A percentile compares a stretch with the other conserved stretches of the same genome.
These are phyloP conservation scores for Drosophila bipectinata DNA, from an alignment of 1,140 invertebrate genomes.

Conservation along the genomic window DNA sequence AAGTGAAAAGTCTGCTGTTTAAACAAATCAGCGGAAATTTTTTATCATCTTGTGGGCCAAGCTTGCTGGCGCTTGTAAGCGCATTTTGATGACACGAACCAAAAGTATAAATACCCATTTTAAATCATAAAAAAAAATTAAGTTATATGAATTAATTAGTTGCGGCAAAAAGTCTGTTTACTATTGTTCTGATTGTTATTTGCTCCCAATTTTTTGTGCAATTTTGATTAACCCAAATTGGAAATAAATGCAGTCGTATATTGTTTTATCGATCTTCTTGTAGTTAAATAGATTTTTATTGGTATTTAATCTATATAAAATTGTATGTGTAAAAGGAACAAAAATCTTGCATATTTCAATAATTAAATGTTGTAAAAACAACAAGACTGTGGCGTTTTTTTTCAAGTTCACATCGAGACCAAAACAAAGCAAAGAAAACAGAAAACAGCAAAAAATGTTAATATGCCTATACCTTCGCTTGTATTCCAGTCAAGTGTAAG, in stretches of 20 bases:
- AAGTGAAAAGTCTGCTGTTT: conserved; percentile 44
- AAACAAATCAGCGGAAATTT: conserved; percentile 67
- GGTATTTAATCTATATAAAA: background rate
- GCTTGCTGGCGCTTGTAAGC: conserved; percentile 72
- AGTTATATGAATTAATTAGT: conserved; percentile 43
- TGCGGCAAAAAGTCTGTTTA: conserved; percentile 25
- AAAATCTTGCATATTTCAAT: background rate
- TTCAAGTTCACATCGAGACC: conserved; percentile 26
- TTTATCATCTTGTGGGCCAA: conserved; percentile 57
- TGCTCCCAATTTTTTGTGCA: background rate
- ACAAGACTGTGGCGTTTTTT: background rate
- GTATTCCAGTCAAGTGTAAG: conserved; percentile 55
- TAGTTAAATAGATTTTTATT: conserved; percentile 2
- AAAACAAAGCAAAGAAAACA: conserved; percentile 25
- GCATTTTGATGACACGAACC: conserved; percentile 33
- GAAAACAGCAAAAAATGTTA: conserved; percentile 24
- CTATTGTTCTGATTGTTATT: conserved; percentile 34
- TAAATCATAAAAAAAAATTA: conserved; percentile 14
- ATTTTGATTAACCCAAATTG: conserved; percentile 6
- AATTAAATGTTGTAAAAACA: conserved; percentile 11
- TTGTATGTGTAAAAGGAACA: background rate
- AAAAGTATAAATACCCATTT: conserved; percentile 21
- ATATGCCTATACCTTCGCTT: conserved; percentile 34
- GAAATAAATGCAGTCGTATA: background rate
- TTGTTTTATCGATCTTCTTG: background rate